Base-by-base conservation (phyloP, 2,888 invertebrate genomes). In the Cryptophagus acutangulus region DNA sequence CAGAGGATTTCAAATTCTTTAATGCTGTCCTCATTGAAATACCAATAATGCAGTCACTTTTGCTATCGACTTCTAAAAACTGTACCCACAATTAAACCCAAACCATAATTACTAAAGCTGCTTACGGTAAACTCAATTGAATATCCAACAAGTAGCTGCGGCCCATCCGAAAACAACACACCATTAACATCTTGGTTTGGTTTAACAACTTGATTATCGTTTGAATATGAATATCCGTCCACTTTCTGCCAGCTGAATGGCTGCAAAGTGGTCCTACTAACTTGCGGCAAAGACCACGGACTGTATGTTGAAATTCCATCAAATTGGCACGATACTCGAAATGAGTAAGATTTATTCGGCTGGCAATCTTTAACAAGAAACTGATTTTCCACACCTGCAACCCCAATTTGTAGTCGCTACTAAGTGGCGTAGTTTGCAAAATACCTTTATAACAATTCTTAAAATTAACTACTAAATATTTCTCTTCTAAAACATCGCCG, bases 111-210 rank as follows among this genome's bases (percentile, higher is more conserved):
- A 20, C 6, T 8, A 8, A 20, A 20, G 9, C 9, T 20, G 6
- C 61, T 61, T 57, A 77, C 72, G 41, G 70, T 72, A 58, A 78
- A 74, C 51, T 75, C 74, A 38, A 77, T 66, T 3, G 73, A 70
- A 51, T 74, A 70, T 34, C 74, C 74, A 9, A 73, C 65, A 25
- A 63, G 61, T 51, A 75, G 72, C 50, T 73, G 72, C 2, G 70
- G 62, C 13, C 62, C 63, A 40, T 66, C 64, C 1, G 76, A 76
- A 45, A 70, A 72, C 17, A 76, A 48, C 17, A 74, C 65, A 15
- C 65, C 26, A 26, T 26, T 26, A 40, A 65, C 40, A 35, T 53
- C 42, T 49, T 63, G 51, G 9, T 58, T 57, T 45, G 74, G 68
- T 16, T 66, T 67, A 2, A 73, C 74, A 36, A 74, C 71, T 58